Evolutionary conservation across 2,113 vertebrate species (phyloP), one percentile per base, ranked within the genome.

Genomic region (Macquaria ambigua): DNA sequence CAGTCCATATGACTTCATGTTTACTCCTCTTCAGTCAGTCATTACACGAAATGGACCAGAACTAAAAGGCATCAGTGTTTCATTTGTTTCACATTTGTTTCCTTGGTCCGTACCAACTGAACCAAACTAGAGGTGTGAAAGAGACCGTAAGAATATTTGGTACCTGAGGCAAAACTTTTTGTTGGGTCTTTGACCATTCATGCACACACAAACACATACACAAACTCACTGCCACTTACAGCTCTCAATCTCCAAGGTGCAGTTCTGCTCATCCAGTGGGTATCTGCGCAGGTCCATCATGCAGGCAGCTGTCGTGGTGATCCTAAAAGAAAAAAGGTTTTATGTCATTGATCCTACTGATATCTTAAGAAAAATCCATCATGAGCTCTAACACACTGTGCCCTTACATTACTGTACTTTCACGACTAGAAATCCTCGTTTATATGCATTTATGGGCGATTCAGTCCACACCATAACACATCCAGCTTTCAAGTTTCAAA

Each of bases 231-330:
- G 20, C 2, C 12, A 90, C 97, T 98, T 89, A 99, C 97, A 99
- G 39, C 98, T 99, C 93, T 98, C 97, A 77, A 98, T 99, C 92
- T 99, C 98, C 93, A 98, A 88, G 8, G 97, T 98, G 93, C 98
- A 98, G 85, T 98, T 98, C 89, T 98, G 97, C 84, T 98, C 97
- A 88, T 98, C 97, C 92, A 98, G 93, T 8, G 97, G 98, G 48
- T 98, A 98, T 93, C 97, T 95, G 74, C 97, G 96, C 86, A 98
- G 95, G 92, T 98, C 97, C 97, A 99, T 98, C 97, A 98, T 98
- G 85, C 98, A 98, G n/a, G 98, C 98, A 72, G 98, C 97, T 52
- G 97, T 98, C 23, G 97, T 98, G 63, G 98, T 99, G 93, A 99
- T 98, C 92, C 97, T 99, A 80, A 23, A 39, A 59, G 63, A 68